Evolutionary conservation across 2,113 vertebrate genomes (phyloP).

Genomic region (Anas platyrhynchos): DNA sequence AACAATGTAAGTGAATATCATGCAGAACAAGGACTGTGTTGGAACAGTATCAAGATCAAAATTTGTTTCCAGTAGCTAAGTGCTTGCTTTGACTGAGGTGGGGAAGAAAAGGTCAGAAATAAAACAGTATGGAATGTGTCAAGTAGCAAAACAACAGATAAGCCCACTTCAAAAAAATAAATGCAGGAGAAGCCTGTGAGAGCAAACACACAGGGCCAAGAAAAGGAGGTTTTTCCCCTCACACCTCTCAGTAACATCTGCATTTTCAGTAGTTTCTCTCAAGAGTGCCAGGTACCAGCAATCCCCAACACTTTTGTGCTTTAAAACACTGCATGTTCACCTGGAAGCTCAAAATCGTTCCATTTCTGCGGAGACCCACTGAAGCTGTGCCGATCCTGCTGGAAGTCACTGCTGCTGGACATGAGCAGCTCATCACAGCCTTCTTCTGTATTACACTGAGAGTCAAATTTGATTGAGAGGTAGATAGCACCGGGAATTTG

Average conservation of each 20-base stretch:
- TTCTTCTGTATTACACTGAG: conserved; percentile 93
- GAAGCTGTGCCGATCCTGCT: conserved; percentile 93
- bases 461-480: conserved; percentile 94
- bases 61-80: conserved; percentile 53
- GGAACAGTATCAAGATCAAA: conserved; percentile 42
- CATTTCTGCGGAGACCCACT: conserved; percentile 94
- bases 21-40: conserved; percentile 10
- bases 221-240: background rate
- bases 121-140: background rate
- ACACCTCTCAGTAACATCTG: background rate
- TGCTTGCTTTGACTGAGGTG: background rate
- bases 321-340: conserved; percentile 44
- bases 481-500: conserved; percentile 98
- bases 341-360: conserved; percentile 96
- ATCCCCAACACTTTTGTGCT: fast-evolving
- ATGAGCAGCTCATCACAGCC: conserved; percentile 95
- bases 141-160: conserved; percentile 16
- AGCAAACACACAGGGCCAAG: background rate
- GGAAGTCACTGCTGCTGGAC: conserved; percentile 92
- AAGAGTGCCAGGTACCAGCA: background rate
- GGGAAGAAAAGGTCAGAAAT: conserved; percentile 16
- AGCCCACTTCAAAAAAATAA: background rate
- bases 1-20: conserved; percentile 28
- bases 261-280: background rate
- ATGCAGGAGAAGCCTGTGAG: background rate